Conservation (phyloP, 2,113 vertebrate genomes). For the Psephotus haematonotus region DNA sequence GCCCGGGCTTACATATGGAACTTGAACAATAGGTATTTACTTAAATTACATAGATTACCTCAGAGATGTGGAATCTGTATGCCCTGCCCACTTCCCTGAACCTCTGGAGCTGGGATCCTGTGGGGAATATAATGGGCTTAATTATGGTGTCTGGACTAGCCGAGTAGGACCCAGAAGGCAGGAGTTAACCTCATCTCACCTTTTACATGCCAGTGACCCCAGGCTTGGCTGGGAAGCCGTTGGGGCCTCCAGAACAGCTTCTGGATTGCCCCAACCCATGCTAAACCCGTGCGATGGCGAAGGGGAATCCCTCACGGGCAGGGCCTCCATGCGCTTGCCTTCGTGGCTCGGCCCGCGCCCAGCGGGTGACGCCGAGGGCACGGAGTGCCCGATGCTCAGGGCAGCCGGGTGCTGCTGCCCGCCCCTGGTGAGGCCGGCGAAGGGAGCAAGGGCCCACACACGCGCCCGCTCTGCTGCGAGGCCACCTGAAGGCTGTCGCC, state of each 20-base stretch:
- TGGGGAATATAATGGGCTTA: constrained; percentile 62
- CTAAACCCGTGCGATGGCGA: too few species aligned
- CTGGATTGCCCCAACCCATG: not conserved
- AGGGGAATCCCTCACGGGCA: not conserved
- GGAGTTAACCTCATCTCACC: constrained; percentile 59
- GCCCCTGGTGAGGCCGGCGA: not conserved
- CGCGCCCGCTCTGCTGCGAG: not conserved
- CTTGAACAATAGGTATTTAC: constrained; percentile 41
- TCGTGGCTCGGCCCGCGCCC: not conserved
- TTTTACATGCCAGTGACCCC: constrained; percentile 51
- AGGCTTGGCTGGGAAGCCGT: not conserved
- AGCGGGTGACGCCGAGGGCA: not conserved
- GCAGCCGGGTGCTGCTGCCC: not conserved
- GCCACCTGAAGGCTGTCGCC: not conserved
- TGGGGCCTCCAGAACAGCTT: not conserved
- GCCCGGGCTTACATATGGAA: not conserved
- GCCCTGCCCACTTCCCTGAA: constrained; percentile 48
- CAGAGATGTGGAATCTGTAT: constrained; percentile 50
- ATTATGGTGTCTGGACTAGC: constrained; percentile 57
- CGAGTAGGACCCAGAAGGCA: constrained; percentile 49
- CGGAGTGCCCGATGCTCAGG: too few species aligned
- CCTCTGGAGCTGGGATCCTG: constrained; percentile 47
- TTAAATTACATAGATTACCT: constrained; percentile 55
- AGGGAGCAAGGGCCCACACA: not conserved
- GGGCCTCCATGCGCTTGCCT: fast-evolving